Base-by-base conservation (phyloP, 2,113 vertebrate genomes). In the Gallinago paraguaiae region DNA sequence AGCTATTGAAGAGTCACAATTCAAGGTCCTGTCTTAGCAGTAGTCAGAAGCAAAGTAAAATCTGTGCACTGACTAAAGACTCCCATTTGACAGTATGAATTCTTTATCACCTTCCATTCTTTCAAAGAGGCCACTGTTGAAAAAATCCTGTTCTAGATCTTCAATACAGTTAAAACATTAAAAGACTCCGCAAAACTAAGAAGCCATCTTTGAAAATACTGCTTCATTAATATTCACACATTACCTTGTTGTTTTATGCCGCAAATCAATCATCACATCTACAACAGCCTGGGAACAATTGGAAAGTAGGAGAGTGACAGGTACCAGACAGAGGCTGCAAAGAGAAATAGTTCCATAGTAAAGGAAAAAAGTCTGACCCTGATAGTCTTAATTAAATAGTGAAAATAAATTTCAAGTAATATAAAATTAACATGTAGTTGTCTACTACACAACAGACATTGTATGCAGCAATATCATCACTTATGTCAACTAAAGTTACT, bases 271-370 rank as follows among this genome's bases (percentile, higher is more conserved):
- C 94, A 99, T 98, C 93, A 99, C 98, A 70, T 99, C 99, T 56
- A 99, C 99, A 53, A 98, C 98, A 91, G 98, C 98, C 97, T 98
- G 94, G 79, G 99, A 99, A 94, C 99, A 99, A 96, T 99, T 99
- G 92, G 99, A 99, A 94, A 99, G 98, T 35, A 98, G 98, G 85
- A 99, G 98, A 48, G 98, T 99, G 59, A 99, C 99, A 11, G 99
- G 99, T 48, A 99, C 99, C 97, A 99, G 96, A 96, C 99, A 99
- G 86, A 99, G 98, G 94, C 99, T 99, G 80, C 6, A 51, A 87
- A 79, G 92, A 82, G 83, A 88, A 97, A 57, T 2, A 80, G 54
- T 53, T 88, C 6, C 22, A 69, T 6, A 71, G 72, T 54, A 76
- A 88, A 65, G 17, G 10, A 54, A 64, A 50, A 24, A 16, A 31